A percentile compares a stretch with the other conserved stretches of the same genome.
phyloP scores from a whole-genome alignment of 1,140 invertebrate species.

The Andrena cerasifolii region DNA sequence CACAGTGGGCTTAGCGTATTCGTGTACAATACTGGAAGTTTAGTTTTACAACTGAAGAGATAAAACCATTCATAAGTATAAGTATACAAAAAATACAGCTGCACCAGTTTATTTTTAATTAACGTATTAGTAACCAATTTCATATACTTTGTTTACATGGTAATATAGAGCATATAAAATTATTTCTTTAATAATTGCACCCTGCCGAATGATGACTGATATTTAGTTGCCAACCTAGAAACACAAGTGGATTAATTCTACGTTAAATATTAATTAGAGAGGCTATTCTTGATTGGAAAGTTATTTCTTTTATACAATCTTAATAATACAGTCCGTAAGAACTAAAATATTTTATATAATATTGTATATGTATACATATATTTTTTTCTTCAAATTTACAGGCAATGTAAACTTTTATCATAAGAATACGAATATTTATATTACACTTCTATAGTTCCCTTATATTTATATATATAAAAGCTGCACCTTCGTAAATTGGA shows the following conservation, averaged over 20 bases:
- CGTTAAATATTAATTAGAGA: neutral
- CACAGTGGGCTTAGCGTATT: too few relatives aligned
- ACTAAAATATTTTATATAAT: constrained; percentile 12
- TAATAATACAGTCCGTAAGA: constrained; percentile 13
- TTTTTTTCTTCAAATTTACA: constrained; percentile 20
- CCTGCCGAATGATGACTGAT: neutral
- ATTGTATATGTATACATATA: constrained; percentile 19
- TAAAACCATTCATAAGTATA: neutral
- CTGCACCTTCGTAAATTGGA: neutral
- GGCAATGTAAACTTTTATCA: constrained; percentile 16
- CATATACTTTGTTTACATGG: neutral
- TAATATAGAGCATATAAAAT: neutral
- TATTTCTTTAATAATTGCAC: neutral
- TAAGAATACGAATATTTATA: constrained; percentile 27
- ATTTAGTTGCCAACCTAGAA: neutral
- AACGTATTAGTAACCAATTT: neutral
- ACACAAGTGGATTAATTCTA: neutral
- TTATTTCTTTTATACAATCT: constrained; percentile 14
- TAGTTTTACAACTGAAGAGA: too few relatives aligned
- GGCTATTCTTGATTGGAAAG: neutral
- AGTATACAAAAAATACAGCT: neutral
- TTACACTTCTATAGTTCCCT: constrained; percentile 24
- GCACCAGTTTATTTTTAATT: neutral
- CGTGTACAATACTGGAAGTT: too few relatives aligned
- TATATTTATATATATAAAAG: constrained; percentile 29